Percentiles rank a stretch among this genome's conserved stretches.
Evolutionary conservation across 1,140 invertebrate genomes (phyloP).

Genomic region (Holcopasites calliopsidis): DNA sequence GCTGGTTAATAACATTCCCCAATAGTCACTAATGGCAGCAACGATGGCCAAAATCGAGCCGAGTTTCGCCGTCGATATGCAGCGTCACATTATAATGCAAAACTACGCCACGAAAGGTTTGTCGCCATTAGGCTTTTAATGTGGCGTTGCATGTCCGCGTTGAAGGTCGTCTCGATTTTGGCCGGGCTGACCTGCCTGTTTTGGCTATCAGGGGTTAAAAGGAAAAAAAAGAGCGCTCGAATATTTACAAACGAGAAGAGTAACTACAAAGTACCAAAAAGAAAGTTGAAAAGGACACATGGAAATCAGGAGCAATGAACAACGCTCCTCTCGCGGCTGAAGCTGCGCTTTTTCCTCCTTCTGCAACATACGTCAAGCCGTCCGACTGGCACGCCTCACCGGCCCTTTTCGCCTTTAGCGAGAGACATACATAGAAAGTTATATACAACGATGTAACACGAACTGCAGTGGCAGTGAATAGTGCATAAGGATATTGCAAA

Average conservation of each 20-base stretch:
- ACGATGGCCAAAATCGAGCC: too few relatives aligned
- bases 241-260: background rate
- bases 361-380: slow-evolving; percentile 17
- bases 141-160: too few relatives aligned
- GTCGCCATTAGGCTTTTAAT: too few relatives aligned
- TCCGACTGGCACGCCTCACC: slow-evolving; percentile 39
- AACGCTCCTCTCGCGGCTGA: slow-evolving; percentile 30
- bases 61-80: too few relatives aligned
- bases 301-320: slow-evolving; percentile 19
- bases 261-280: background rate
- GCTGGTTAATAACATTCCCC: background rate
- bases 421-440: slow-evolving; percentile 63
- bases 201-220: too few relatives aligned
- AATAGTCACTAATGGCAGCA: too few relatives aligned
- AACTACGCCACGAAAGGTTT: too few relatives aligned
- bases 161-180: too few relatives aligned
- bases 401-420: slow-evolving; percentile 50
- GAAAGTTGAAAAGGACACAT: background rate
- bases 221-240: background rate
- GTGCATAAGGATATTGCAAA: slow-evolving; percentile 78
- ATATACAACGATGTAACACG: slow-evolving; percentile 75
- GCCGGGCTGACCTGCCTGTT: too few relatives aligned
- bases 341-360: slow-evolving; percentile 10
- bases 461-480: slow-evolving; percentile 80
- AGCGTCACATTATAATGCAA: too few relatives aligned